Evolutionary conservation across 1,140 invertebrate genomes (phyloP), one percentile per base, ranked within the genome.

Genomic region (Ceratosolen solmsi): DNA sequence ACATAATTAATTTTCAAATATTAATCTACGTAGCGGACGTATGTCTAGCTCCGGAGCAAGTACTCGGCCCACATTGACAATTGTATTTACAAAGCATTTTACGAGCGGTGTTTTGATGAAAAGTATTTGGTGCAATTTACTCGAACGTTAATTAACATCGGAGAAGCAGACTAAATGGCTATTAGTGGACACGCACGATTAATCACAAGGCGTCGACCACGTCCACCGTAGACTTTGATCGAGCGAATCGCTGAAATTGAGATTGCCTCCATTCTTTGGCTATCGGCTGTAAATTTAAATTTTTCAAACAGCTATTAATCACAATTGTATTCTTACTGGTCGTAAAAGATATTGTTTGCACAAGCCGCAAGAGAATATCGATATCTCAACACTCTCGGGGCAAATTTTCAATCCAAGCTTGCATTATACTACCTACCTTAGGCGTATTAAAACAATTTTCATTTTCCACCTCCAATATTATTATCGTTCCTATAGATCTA

Each of bases 181-280:
- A 60, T 72, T 30, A 27, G 20, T 41, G 25, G 65, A 49, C 77
- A 33, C 68, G 49, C 36, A 27, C 70, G 20, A 80, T 80, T 73
- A 73, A 74, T 80, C 56, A 20, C 38, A 17, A 80, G 63, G 25
- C 68, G 22, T 11, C n/a, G n/a, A 22, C 5, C 36, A 63, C 78
- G 70, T 73, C 38, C 49, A n/a, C 33, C 27, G 13, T 30, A 11
- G 36, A 11, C 13, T 56, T 72, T 41, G 78, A 27, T 63, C 25
- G 70, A 80, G 30, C 54, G 41, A 80, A 41, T 20, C 68, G 38
- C 58, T 79, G 33, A 33, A 41, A 51, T 79, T 70, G 30, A 79
- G 46, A 70, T 70, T 25, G 25, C 9, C 0, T n/a, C n/a, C n/a
- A 49, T 72, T 27, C 27, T 30, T 30, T 0, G 25, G 0, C 17